Evolutionary conservation across 2,888 invertebrate species (phyloP).

Genomic region (Sclerodermus sp.): DNA sequence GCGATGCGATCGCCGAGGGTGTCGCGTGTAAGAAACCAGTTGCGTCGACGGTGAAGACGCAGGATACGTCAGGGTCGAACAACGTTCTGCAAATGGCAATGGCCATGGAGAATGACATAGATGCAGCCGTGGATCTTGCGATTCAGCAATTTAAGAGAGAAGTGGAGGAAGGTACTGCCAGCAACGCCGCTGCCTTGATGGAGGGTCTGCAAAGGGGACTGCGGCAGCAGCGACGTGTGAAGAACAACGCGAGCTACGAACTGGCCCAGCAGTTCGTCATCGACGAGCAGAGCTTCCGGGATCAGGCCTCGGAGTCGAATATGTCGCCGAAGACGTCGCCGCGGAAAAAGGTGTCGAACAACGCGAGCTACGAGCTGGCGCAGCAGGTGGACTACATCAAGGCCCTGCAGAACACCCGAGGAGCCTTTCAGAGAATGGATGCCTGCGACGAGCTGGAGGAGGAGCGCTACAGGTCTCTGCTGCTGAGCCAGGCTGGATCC

Average conservation of each 20-base stretch:
- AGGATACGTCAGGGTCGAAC: slow-evolving; percentile 47
- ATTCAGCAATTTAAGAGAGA: slow-evolving; percentile 43
- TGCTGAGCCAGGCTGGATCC: slow-evolving; percentile 5
- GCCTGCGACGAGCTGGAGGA: slow-evolving; percentile 50
- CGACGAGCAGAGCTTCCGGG: slow-evolving; percentile 37
- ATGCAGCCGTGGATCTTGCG: slow-evolving; percentile 45
- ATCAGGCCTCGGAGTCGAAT: not conserved
- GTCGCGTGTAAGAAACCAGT: slow-evolving; percentile 18
- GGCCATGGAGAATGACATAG: slow-evolving; percentile 47
- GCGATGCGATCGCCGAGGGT: slow-evolving; percentile 17
- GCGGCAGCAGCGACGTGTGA: slow-evolving; percentile 31
- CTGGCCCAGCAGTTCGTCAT: slow-evolving; percentile 49
- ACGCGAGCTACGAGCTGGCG: slow-evolving; percentile 50
- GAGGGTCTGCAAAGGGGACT: slow-evolving; percentile 29
- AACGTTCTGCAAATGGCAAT: slow-evolving; percentile 44
- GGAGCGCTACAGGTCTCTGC: slow-evolving; percentile 3
- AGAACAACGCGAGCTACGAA: slow-evolving; percentile 54
- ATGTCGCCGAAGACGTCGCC: not conserved
- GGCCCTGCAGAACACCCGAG: slow-evolving; percentile 28
- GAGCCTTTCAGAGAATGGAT: slow-evolving; percentile 43
- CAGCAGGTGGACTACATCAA: slow-evolving; percentile 49
- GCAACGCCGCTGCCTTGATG: slow-evolving; percentile 18
- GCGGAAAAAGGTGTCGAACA: slow-evolving; percentile 37
- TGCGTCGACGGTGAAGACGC: slow-evolving; percentile 47
- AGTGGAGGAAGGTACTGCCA: slow-evolving; percentile 37